Evolutionary conservation across 2,113 vertebrate genomes (phyloP).

Genomic region (Burhinus bistriatus): DNA sequence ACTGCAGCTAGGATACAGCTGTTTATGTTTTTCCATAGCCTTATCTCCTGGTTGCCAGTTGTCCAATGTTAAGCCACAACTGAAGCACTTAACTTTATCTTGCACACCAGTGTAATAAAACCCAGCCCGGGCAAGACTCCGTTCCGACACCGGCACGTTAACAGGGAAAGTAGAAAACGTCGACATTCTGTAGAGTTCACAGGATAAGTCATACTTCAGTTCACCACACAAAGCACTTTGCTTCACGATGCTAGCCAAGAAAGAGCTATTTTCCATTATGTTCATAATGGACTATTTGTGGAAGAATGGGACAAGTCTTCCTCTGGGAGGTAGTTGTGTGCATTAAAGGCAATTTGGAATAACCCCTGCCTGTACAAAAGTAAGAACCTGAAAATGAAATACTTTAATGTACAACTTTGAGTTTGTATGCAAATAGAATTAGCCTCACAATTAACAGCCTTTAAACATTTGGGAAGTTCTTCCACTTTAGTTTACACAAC

Average conservation of each 20-base stretch:
- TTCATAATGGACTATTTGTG: slow-evolving; percentile 77
- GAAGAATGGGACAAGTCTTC: slow-evolving; percentile 80
- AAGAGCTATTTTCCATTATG: slow-evolving; percentile 80
- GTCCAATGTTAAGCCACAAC: slow-evolving; percentile 86
- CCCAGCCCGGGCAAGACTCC: slow-evolving; percentile 91
- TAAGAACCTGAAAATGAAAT: slow-evolving; percentile 33
- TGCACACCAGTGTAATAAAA: slow-evolving; percentile 92
- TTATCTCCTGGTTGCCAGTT: slow-evolving; percentile 92
- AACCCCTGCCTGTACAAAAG: slow-evolving; percentile 2
- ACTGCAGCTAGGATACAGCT: slow-evolving; percentile 85
- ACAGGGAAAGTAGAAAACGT: slow-evolving; percentile 86
- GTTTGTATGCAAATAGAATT: neutral
- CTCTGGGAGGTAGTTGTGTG: slow-evolving; percentile 88
- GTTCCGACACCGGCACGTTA: slow-evolving; percentile 78
- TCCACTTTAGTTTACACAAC: neutral
- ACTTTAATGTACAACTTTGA: neutral
- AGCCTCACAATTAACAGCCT: neutral
- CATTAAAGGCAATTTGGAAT: slow-evolving; percentile 51
- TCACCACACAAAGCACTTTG: slow-evolving; percentile 72
- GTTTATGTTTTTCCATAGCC: slow-evolving; percentile 87
- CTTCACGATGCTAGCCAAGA: slow-evolving; percentile 79
- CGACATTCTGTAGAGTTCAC: slow-evolving; percentile 92
- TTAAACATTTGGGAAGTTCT: neutral
- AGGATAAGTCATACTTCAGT: slow-evolving; percentile 89
- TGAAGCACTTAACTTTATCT: slow-evolving; percentile 92